Evolutionary conservation across 2,113 vertebrate species (phyloP), one percentile per base, ranked within the genome.

Genomic region (Pollimyrus isidori): DNA sequence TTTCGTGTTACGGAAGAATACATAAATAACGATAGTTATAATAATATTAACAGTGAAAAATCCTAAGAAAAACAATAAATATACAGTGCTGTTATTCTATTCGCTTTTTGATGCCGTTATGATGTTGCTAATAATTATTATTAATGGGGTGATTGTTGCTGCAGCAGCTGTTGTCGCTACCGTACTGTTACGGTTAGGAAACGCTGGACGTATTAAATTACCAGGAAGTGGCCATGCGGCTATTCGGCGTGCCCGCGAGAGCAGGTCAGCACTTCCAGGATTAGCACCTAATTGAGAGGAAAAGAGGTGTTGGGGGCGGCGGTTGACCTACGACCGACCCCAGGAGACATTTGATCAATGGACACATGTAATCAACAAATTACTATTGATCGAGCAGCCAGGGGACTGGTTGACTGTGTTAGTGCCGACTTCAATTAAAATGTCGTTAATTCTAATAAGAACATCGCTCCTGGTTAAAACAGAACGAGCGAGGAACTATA

Each of bases 281-380:
- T 91, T 91, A 92, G 69, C 89, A 87, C 30, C 89, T 90, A 53
- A 82, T 90, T 91, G 88, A 90, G 42, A 89, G 49, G 85, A 85
- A 49, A 53, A 58, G 89, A 83, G 88, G 90, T 88, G 90, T 90
- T 86, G 90, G 88, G 65, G 88, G 50, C 17, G 46, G 89, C 10
- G 83, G 26, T 86, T 91, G 92, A 91, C 89, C 92, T 42, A 23
- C 73, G 48, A 90, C 90, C 85, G 80, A 21, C 91, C 93, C 92
- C 90, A 39, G 3, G 89, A 91, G 94, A 91, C 80, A 90, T 45
- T 86, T 89, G 91, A 95, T 96, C 95, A 94, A 95, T 96, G 89
- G 92, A 93, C 94, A 94, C 92, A 84, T 91, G 94, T 95, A 95
- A 95, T 92, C 94, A 92, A 93, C 91, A 94, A 95, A 95, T 95